Evolutionary conservation across 2,888 invertebrate genomes (phyloP), one percentile per base, ranked within the genome.

Genomic region (Drosophila pegasa): DNA sequence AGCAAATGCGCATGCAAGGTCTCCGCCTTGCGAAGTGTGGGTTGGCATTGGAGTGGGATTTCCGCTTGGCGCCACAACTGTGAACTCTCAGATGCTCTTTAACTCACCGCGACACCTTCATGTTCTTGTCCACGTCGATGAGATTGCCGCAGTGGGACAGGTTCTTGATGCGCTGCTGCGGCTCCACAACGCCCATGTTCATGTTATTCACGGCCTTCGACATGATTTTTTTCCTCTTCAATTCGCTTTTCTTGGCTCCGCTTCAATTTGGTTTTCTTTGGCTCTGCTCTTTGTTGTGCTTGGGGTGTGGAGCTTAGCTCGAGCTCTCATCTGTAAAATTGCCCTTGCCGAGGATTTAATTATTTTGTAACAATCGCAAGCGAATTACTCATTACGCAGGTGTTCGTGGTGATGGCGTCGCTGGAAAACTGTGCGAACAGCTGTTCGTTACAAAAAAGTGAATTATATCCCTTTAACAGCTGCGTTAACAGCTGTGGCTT

Each of bases 21-120:
- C 76, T 54, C 69, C 60, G 45, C 51, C 55, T 25, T 12, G n/a
- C 25, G n/a, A 6, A 40, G 45, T 66, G 48, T 56, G 50, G 31
- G 38, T 25, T 40, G 79, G 40, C 72, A 66, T 75, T 68, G 66
- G 35, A 57, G 18, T 40, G 25, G 56, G 55, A 31, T 18, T 48
- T 37, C 3, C 18, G 37, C 38, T 66, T 54, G 64, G 43, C 59
- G 40, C 64, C 68, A 59, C 37, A 59, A 38, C 29, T 37, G 16
- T 9, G 25, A 16, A 9, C 14, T 9, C 25, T 10, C 38, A 9
- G 22, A 33, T 22, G 14, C 12, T 20, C 3, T 18, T 35, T 9
- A 6, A 85, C 90, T 90, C 94, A 98, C 95, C 97, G 95, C 90
- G 94, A 93, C n/a, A 96, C 94, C 62, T 96, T 95, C 78, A 95